phyloP scores from a whole-genome alignment of 2,888 invertebrate species.

The Philopedon plagiatum region DNA sequence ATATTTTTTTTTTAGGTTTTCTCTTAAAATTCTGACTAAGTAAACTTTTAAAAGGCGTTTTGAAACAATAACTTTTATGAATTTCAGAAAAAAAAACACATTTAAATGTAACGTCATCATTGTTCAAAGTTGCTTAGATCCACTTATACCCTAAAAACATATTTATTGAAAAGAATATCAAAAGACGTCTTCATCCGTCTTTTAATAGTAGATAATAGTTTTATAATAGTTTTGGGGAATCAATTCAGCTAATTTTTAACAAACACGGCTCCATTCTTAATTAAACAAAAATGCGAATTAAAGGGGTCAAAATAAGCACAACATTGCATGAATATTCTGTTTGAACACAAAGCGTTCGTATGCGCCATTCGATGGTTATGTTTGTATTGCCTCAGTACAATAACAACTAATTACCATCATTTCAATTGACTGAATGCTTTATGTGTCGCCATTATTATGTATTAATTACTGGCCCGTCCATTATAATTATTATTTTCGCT shows the following conservation, averaged over 20 bases:
- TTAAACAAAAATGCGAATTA: constrained; percentile 14
- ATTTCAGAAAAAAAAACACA: too few species aligned
- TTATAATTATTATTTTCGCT: constrained; percentile 23
- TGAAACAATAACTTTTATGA: too few species aligned
- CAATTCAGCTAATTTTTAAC: not conserved
- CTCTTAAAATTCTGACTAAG: too few species aligned
- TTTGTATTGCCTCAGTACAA: constrained; percentile 62
- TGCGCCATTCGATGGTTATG: constrained; percentile 48
- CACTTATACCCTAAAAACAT: too few species aligned
- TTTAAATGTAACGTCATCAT: too few species aligned
- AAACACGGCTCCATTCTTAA: not conserved
- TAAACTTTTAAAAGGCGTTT: too few species aligned
- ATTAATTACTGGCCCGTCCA: constrained; percentile 27
- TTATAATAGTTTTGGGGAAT: too few species aligned
- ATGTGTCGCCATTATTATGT: constrained; percentile 29
- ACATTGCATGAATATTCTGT: constrained; percentile 44
- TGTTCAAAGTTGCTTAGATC: too few species aligned
- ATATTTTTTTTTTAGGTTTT: too few species aligned
- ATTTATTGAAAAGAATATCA: too few species aligned
- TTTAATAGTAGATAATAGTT: too few species aligned
- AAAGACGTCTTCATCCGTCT: too few species aligned
- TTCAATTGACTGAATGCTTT: constrained; percentile 63
- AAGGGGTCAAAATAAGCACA: constrained; percentile 35
- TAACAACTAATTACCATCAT: constrained; percentile 67
- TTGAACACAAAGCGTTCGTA: constrained; percentile 46